Evolutionary conservation across 1,140 invertebrate species (phyloP).

Genomic region (Hormaphis cornu): DNA sequence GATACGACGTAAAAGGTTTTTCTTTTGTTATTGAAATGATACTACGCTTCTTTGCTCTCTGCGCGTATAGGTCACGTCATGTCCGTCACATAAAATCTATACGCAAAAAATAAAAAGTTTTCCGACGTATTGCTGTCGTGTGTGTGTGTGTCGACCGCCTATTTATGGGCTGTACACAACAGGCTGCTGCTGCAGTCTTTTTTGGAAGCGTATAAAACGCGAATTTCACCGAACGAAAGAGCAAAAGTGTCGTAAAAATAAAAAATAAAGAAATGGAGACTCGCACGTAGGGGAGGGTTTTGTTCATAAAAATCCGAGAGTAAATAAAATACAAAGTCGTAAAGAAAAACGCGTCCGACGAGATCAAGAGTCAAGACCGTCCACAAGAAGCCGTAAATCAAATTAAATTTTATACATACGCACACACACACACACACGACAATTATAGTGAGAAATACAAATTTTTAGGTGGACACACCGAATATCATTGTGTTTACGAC

Average conservation of each 20-base stretch:
- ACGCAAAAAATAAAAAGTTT: neutral
- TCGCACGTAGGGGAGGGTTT: neutral
- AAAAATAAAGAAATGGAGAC: neutral
- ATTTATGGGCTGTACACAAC: too few species aligned
- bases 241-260: conserved; percentile 22
- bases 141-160: neutral
- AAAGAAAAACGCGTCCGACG: neutral
- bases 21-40: too few species aligned
- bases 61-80: neutral
- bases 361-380: neutral
- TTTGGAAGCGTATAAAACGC: neutral
- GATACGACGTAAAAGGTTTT: too few species aligned
- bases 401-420: conserved; percentile 10
- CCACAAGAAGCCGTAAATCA: neutral
- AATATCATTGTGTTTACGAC: too few species aligned
- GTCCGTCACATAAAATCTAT: conserved; percentile 4
- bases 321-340: conserved; percentile 4
- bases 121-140: neutral
- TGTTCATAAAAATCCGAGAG: conserved; percentile 20
- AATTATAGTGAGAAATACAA: too few species aligned
- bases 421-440: too few species aligned
- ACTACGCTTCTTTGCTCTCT: neutral
- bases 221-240: neutral
- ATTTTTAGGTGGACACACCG: too few species aligned
- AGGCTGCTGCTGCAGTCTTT: too few species aligned